phyloP scores from a whole-genome alignment of 2,888 invertebrate species.

The Hemithea aestivaria region DNA sequence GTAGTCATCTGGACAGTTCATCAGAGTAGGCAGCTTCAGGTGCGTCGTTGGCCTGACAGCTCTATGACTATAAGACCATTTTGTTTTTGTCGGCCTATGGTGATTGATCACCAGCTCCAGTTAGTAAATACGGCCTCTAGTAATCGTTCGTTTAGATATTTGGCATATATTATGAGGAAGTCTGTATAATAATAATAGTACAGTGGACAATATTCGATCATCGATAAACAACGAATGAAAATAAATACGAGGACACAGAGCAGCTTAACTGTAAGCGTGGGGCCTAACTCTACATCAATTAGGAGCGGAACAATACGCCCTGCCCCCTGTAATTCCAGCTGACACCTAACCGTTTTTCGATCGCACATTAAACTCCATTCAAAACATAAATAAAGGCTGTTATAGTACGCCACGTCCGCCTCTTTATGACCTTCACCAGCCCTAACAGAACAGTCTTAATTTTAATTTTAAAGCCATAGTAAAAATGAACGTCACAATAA shows the following conservation, averaged over 20 bases:
- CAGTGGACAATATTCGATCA: conserved; percentile 4
- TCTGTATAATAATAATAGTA: too few relatives aligned
- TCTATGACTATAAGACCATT: too few relatives aligned
- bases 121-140: too few relatives aligned
- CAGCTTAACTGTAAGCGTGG: conserved; percentile 18
- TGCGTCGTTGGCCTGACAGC: too few relatives aligned
- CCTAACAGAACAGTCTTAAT: conserved; percentile 23
- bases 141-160: too few relatives aligned
- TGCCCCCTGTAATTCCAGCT: conserved; percentile 38
- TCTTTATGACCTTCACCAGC: conserved; percentile 34
- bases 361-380: conserved; percentile 40
- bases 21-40: too few relatives aligned
- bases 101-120: too few relatives aligned
- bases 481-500: conserved; percentile 17
- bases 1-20: too few relatives aligned
- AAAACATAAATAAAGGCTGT: conserved; percentile 41
- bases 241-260: conserved; percentile 25
- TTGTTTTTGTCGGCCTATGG: too few relatives aligned
- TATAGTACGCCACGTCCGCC: conserved; percentile 35
- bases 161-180: too few relatives aligned
- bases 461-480: conserved; percentile 15
- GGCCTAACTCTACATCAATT: conserved; percentile 38
- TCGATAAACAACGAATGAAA: conserved; percentile 12
- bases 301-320: conserved; percentile 38
- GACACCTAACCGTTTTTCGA: conserved; percentile 51